These are phyloP conservation scores for Rhinoderma darwinii DNA, from an alignment of 2,113 vertebrate genomes.

Conservation along the genomic window DNA sequence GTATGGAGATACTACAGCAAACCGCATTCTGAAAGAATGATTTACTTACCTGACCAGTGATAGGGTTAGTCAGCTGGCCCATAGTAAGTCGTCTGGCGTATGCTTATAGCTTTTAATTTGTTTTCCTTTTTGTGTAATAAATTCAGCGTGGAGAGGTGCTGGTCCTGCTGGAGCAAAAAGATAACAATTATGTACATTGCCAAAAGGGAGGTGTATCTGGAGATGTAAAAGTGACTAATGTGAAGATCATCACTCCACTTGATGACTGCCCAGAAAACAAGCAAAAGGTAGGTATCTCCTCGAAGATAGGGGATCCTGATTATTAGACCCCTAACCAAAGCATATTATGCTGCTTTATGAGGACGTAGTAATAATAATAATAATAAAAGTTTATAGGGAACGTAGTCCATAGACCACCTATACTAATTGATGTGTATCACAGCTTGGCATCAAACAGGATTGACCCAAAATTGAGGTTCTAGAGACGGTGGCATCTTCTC, in stretches of 20 bases:
- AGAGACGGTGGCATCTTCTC: neutral
- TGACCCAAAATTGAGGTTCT: neutral
- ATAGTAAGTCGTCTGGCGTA: no score
- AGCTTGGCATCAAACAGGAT: neutral
- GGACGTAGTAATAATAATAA: neutral
- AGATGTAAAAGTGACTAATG: constrained; percentile 71
- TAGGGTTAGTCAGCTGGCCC: neutral
- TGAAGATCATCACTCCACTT: constrained; percentile 81
- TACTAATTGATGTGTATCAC: neutral
- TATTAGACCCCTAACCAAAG: neutral
- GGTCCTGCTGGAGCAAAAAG: constrained; percentile 74
- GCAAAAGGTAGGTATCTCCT: constrained; percentile 63
- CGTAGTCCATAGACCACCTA: neutral
- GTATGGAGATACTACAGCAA: no score
- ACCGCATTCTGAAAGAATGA: no score
- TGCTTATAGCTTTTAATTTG: neutral
- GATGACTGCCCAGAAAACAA: constrained; percentile 64
- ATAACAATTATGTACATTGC: constrained; percentile 77
- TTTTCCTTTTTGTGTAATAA: neutral
- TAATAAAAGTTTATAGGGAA: no score
- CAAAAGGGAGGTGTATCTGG: constrained; percentile 75
- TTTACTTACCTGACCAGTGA: no score
- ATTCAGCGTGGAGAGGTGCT: constrained; percentile 79
- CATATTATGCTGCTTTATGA: neutral
- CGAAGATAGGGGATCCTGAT: neutral